These are phyloP conservation scores for fruit fly (Drosophila melanogaster) DNA, from an alignment of 1,140 invertebrate genomes.

Conservation along the genomic window DNA sequence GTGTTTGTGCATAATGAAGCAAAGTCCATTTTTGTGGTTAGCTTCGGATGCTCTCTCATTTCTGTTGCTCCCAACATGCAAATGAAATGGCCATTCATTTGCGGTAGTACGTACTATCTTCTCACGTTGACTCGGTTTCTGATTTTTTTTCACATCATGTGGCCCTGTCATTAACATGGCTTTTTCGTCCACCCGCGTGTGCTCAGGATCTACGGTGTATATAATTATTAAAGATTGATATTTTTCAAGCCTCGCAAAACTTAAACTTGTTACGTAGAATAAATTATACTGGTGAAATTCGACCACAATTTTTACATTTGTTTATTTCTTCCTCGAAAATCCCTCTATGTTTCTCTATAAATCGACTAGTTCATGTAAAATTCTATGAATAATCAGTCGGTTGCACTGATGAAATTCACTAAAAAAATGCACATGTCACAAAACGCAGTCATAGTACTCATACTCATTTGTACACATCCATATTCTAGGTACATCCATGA, in stretches of 20 bases:
- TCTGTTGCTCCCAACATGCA: not conserved
- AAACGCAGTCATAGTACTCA: not conserved
- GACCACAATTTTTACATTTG: too few species aligned
- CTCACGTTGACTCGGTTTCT: not conserved
- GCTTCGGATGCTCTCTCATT: conserved; percentile 5
- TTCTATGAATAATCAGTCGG: too few species aligned
- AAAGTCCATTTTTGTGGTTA: conserved; percentile 59
- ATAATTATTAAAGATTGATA: too few species aligned
- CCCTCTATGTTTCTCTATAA: too few species aligned
- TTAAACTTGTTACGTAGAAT: too few species aligned
- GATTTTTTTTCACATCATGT: not conserved
- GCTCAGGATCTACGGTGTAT: not conserved
- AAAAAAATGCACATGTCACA: not conserved
- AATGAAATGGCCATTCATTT: conserved; percentile 1
- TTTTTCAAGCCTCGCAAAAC: too few species aligned
- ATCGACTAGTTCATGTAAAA: too few species aligned
- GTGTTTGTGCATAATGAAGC: conserved; percentile 70
- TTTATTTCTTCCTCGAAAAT: too few species aligned
- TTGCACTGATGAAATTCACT: not conserved
- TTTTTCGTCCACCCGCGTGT: not conserved
- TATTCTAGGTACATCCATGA: conserved; percentile 13
- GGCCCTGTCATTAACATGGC: not conserved
- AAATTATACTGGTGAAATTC: too few species aligned
- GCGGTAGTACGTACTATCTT: not conserved
- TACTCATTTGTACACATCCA: not conserved